These are phyloP conservation scores for Emydocephalus ijimae DNA, from an alignment of 2,113 vertebrate genomes.

Conservation along the genomic window DNA sequence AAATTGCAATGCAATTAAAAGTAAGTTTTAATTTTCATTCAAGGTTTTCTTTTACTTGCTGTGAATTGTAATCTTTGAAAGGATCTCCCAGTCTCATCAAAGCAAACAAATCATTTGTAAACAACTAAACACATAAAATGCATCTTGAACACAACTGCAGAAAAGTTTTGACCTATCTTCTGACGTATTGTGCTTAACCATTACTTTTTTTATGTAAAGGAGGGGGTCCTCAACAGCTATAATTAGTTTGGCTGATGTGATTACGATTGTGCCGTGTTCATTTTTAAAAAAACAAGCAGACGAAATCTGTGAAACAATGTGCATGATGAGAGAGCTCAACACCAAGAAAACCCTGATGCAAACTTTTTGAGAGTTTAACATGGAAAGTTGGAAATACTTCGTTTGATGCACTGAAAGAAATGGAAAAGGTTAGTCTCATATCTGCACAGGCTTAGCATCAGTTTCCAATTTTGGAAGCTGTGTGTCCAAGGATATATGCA, in stretches of 20 bases:
- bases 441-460: not conserved
- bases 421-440: not conserved
- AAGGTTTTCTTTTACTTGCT: conserved; percentile 75
- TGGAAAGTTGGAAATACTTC: not conserved
- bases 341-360: conserved; percentile 14
- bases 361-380: not conserved
- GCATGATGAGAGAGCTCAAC: not conserved
- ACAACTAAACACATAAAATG: conserved; percentile 28
- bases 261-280: not conserved
- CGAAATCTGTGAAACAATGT: not conserved
- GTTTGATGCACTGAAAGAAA: not conserved
- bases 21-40: conserved; percentile 77
- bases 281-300: conserved; percentile 3
- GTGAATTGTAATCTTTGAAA: conserved; percentile 61
- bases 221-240: conserved; percentile 31
- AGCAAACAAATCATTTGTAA: conserved; percentile 21
- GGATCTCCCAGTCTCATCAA: conserved; percentile 51
- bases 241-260: conserved; percentile 25
- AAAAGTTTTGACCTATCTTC: conserved; percentile 40
- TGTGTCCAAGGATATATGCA: not conserved
- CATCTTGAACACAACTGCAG: conserved; percentile 31
- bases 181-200: not conserved
- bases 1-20: conserved; percentile 65
- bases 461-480: not conserved
- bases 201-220: conserved; percentile 28